Percentiles rank a stretch among this genome's conserved stretches.
Conservation (phyloP, 2,888 invertebrate species). For the Oligia fasciuncula region DNA sequence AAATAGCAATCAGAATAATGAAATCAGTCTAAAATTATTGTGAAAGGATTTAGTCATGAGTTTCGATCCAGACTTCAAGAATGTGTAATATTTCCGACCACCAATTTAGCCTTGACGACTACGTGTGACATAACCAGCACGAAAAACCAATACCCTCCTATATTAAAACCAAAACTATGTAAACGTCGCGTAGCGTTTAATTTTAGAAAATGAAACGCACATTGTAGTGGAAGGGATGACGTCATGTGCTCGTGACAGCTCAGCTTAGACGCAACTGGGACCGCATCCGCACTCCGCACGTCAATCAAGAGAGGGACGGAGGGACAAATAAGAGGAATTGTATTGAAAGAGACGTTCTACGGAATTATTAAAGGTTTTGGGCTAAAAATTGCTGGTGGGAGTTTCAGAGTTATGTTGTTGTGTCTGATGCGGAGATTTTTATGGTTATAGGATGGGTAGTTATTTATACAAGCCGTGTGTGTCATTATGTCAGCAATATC, state of each 20-base stretch:
- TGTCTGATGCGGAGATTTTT: constrained; percentile 22
- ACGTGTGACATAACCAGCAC: neutral
- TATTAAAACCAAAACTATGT: constrained; percentile 64
- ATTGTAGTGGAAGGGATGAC: constrained; percentile 66
- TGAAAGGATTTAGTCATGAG: neutral
- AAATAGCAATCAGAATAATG: neutral
- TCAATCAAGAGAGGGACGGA: constrained; percentile 70
- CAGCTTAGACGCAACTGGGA: constrained; percentile 73
- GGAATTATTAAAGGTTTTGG: constrained; percentile 48
- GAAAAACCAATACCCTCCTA: constrained; percentile 39
- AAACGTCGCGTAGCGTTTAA: constrained; percentile 57
- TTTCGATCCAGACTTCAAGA: neutral
- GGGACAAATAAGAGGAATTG: constrained; percentile 60
- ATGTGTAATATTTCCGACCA: neutral
- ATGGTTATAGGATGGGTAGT: neutral
- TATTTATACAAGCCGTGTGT: neutral
- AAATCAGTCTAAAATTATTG: neutral
- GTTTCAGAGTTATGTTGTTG: constrained; percentile 21
- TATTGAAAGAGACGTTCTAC: constrained; percentile 55
- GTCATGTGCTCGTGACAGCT: constrained; percentile 78
- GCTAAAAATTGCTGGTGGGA: constrained; percentile 22
- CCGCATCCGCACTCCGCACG: constrained; percentile 70
- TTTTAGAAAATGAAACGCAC: constrained; percentile 70
- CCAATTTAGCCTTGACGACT: neutral
- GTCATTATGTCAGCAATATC: neutral